These are phyloP conservation scores for Cylindroiulus punctatus DNA, from an alignment of 2,888 invertebrate species.

Conservation along the genomic window DNA sequence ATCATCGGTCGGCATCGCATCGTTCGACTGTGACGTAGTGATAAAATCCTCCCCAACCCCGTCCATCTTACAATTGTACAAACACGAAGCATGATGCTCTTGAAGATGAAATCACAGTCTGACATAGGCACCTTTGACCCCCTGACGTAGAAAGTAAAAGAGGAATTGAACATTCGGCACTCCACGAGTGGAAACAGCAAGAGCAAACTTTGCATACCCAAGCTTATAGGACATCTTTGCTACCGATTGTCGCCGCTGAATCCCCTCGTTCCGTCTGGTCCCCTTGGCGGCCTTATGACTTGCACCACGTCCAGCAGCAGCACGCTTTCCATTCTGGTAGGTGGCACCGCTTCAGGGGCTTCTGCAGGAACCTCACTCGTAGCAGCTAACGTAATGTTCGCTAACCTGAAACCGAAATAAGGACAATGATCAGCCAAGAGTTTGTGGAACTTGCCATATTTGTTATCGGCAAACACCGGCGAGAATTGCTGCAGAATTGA, in stretches of 20 bases:
- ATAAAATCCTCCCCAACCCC: constrained; percentile 5
- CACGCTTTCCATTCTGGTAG: background rate
- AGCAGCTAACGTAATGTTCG: constrained; percentile 51
- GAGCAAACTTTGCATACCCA: background rate
- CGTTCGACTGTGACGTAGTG: constrained; percentile 6
- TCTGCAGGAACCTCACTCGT: background rate
- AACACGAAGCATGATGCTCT: constrained; percentile 35
- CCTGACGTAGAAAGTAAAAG: background rate
- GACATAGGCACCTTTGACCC: constrained; percentile 52
- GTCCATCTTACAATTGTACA: background rate
- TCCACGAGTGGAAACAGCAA: background rate
- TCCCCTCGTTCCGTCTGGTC: constrained; percentile 53
- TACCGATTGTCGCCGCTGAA: constrained; percentile 54
- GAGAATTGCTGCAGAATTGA: no score
- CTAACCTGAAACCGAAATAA: constrained; percentile 23
- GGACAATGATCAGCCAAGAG: background rate
- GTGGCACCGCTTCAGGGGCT: background rate
- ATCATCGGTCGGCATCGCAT: constrained; percentile 12
- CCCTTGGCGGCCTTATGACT: constrained; percentile 51
- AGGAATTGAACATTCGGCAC: background rate
- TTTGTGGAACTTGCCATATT: no score
- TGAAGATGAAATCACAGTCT: constrained; percentile 53
- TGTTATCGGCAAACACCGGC: no score
- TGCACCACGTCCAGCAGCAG: constrained; percentile 29
- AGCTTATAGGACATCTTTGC: constrained; percentile 9